Evolutionary conservation across 2,888 invertebrate genomes (phyloP).

Genomic region (Octodonta nipae): DNA sequence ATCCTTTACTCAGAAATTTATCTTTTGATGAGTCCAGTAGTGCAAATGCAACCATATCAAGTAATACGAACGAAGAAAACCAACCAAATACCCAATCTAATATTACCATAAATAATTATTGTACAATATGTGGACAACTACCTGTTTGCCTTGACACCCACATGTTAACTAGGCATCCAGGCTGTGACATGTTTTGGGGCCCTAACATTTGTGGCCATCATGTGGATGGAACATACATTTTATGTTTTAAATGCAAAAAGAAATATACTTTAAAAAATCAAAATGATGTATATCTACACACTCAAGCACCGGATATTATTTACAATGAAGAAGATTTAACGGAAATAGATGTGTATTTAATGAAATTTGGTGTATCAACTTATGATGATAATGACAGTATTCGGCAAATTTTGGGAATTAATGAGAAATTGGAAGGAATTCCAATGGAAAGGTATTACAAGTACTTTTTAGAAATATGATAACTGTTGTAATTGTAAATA

Average conservation of each 20-base stretch:
- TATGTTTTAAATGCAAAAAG: conserved; percentile 41
- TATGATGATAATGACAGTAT: conserved; percentile 26
- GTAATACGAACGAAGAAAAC: conserved; percentile 5
- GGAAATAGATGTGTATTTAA: conserved; percentile 26
- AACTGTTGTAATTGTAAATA: no score
- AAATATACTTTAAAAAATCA: conserved; percentile 28
- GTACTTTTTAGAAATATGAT: no score
- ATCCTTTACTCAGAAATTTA: conserved; percentile 26
- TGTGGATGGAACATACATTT: conserved; percentile 35
- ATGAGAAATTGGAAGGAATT: conserved; percentile 32
- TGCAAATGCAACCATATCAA: conserved; percentile 4
- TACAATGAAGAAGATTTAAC: conserved; percentile 30
- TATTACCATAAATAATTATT: conserved; percentile 18
- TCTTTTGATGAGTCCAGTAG: conserved; percentile 9
- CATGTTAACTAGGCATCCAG: conserved; percentile 41
- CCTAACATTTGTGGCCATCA: conserved; percentile 38
- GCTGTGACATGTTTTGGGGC: conserved; percentile 38
- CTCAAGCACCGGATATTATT: conserved; percentile 34
- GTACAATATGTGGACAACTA: conserved; percentile 34
- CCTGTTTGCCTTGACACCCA: conserved; percentile 36
- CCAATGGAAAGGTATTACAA: conserved; percentile 35
- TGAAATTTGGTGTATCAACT: conserved; percentile 23
- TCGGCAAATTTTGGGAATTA: no score
- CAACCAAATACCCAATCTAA: conserved; percentile 7
- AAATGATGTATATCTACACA: conserved; percentile 17